Percentiles rank a stretch among this genome's conserved stretches.
Conservation (phyloP, 2,113 vertebrate species). For the Oceanodroma tethys region DNA sequence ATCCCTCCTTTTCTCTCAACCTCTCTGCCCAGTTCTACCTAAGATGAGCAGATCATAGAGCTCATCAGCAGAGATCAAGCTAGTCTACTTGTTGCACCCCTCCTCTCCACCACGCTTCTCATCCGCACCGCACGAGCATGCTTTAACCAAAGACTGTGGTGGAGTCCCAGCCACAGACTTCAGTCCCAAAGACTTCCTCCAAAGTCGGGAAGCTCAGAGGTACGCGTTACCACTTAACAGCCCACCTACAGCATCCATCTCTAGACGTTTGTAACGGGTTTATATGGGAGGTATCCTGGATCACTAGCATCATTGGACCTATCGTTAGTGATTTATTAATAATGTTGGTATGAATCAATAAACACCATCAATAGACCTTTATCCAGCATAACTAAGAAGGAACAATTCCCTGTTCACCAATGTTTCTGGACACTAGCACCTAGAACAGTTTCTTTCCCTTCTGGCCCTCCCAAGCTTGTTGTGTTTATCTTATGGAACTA, state of each 20-base stretch:
- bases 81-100: background rate
- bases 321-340: background rate
- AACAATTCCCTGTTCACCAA: background rate
- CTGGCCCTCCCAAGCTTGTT: background rate
- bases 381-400: background rate
- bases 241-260: background rate
- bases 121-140: background rate
- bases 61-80: background rate
- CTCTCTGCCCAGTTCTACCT: background rate
- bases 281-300: background rate
- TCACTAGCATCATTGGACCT: background rate
- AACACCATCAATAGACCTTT: background rate
- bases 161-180: background rate
- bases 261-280: background rate
- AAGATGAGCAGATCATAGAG: background rate
- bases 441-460: background rate
- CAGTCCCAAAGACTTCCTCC: background rate
- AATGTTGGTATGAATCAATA: background rate
- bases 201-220: background rate
- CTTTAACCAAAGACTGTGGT: background rate
- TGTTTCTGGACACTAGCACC: background rate
- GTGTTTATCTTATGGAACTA: background rate
- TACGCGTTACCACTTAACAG: background rate
- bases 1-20: background rate
- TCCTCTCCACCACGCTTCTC: background rate